A percentile compares a stretch with the other conserved stretches of the same genome.
These are phyloP conservation scores for Crax fasciolata DNA, from an alignment of 2,797 vertebrate species.

Conservation along the genomic window DNA sequence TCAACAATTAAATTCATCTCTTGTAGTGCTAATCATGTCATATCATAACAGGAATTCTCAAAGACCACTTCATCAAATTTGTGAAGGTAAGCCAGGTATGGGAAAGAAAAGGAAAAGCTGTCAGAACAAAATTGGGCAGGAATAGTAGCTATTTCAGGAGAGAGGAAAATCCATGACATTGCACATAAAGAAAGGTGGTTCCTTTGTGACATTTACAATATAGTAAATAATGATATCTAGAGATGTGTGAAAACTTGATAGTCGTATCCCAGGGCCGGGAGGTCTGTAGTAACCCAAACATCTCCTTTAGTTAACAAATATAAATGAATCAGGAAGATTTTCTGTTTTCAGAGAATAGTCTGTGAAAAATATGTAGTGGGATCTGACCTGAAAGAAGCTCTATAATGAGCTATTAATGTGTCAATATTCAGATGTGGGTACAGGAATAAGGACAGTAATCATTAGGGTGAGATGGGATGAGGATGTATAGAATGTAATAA, in stretches of 20 bases:
- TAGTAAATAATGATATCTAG: not conserved
- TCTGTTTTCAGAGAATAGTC: accelerated
- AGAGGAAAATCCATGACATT: not conserved
- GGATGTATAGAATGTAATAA: not conserved
- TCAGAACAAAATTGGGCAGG: not conserved
- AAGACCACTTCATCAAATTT: not conserved
- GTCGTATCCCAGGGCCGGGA: not conserved
- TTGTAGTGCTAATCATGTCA: not conserved
- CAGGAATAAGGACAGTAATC: not conserved
- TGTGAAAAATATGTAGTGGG: not conserved
- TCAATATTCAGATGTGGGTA: not conserved
- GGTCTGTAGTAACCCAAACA: not conserved
- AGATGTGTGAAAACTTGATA: not conserved
- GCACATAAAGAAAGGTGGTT: not conserved
- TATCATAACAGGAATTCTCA: not conserved
- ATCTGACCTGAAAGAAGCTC: not conserved
- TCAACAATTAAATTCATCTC: not conserved
- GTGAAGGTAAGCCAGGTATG: not conserved
- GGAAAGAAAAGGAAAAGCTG: not conserved
- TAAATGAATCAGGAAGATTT: not conserved
- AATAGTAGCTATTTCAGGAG: not conserved
- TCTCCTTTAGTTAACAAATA: not conserved
- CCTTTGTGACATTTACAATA: not conserved
- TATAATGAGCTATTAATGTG: not conserved
- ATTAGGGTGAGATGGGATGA: not conserved